phyloP scores from a whole-genome alignment of 37 sponge, comb jelly and placozoan genomes.

The Beroe ovata region DNA sequence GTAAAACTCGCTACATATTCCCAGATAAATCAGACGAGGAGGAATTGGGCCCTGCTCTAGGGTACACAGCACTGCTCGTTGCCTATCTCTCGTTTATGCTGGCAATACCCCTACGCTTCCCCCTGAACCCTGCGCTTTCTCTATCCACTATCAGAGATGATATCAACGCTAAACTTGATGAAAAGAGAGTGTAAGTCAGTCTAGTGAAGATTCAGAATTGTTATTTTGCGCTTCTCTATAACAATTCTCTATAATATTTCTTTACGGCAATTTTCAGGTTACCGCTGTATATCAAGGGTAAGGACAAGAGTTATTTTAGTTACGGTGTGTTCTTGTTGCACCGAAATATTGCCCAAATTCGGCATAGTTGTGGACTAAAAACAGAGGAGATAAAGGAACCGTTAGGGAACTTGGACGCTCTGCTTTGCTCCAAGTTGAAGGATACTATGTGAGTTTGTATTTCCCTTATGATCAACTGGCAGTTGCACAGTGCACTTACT shows the following conservation, averaged over 20 bases:
- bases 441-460: conserved; percentile 6
- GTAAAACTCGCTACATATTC: too few relatives aligned
- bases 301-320: conserved; percentile 65
- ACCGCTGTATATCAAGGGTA: conserved; percentile 47
- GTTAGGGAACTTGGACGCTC: not conserved
- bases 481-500: not conserved
- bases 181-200: conserved; percentile 27
- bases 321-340: conserved; percentile 54
- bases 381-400: conserved; percentile 62
- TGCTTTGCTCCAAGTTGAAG: not conserved
- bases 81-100: not conserved
- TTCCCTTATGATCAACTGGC: too few relatives aligned
- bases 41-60: conserved; percentile 18
- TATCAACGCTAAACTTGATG: conserved; percentile 61
- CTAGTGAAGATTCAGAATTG: not conserved
- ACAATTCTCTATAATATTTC: not conserved
- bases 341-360: conserved; percentile 46
- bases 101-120: conserved; percentile 19
- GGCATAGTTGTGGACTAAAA: conserved; percentile 20
- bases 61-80: conserved; percentile 38
- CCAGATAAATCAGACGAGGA: conserved; percentile 34
- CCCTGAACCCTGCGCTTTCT: conserved; percentile 50
- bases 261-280: conserved; percentile 4
- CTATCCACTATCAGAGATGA: conserved; percentile 63
- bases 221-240: not conserved